A percentile compares a stretch with the other conserved stretches of the same genome.
These are phyloP conservation scores for Lanius collurio DNA, from an alignment of 2,113 vertebrate species.

Conservation along the genomic window DNA sequence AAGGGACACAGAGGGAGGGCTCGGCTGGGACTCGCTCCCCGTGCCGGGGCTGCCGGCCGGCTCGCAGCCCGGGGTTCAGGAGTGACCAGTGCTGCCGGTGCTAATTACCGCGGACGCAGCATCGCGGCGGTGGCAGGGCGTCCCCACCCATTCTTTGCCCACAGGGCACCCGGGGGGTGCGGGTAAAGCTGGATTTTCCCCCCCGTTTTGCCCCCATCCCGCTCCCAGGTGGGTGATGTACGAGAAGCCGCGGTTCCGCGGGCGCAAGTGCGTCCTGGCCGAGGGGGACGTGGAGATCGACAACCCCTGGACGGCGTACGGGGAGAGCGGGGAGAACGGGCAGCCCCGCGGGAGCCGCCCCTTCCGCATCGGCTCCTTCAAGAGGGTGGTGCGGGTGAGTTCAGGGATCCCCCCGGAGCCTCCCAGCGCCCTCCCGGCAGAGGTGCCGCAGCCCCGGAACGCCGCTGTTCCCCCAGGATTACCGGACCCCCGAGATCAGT, in stretches of 20 bases:
- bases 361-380: conserved; percentile 85
- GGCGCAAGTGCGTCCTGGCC: conserved; percentile 85
- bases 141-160: neutral
- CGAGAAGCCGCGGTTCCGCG: conserved; percentile 86
- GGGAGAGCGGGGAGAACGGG: neutral
- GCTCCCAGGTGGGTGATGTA: conserved; percentile 89
- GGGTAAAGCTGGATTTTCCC: neutral
- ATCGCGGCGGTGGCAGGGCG: neutral
- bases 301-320: conserved; percentile 62
- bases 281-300: conserved; percentile 88
- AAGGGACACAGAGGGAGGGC: neutral
- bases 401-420: fast-evolving
- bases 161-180: neutral
- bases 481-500: conserved; percentile 84
- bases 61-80: neutral
- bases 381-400: conserved; percentile 85
- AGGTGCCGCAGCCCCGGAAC: fast-evolving
- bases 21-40: fast-evolving
- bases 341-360: neutral
- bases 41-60: fast-evolving
- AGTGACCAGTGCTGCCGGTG: fast-evolving
- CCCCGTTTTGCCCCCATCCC: neutral
- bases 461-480: conserved; percentile 76
- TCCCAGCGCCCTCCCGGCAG: fast-evolving
- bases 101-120: neutral